Conservation (phyloP, 2,797 vertebrate species). For the Sandelia bainsii region DNA sequence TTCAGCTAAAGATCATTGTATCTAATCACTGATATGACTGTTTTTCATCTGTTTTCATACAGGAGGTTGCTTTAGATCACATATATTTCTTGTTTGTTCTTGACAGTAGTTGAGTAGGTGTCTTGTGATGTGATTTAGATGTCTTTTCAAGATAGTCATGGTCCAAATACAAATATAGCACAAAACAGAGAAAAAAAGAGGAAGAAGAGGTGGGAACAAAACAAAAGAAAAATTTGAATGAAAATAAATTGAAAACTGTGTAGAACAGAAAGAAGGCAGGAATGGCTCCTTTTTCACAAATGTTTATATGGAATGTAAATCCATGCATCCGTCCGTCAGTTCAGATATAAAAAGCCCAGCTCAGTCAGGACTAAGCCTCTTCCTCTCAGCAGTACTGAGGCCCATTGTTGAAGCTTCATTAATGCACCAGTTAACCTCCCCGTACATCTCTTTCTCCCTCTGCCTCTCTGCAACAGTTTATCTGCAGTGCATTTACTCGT, state of each 20-base stretch:
- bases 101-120: not conserved
- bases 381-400: slow-evolving; percentile 52
- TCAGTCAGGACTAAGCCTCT: slow-evolving; percentile 34
- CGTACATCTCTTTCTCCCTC: slow-evolving; percentile 19
- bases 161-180: slow-evolving; percentile 1
- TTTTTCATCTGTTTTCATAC: not conserved
- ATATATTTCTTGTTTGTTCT: slow-evolving; percentile 1
- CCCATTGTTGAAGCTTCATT: slow-evolving; percentile 58
- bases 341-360: slow-evolving; percentile 32
- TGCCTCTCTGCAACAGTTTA: slow-evolving; percentile 36
- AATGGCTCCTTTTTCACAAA: not conserved
- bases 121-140: not conserved
- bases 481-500: slow-evolving; percentile 43
- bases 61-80: not conserved
- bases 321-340: not conserved
- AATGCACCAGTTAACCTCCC: slow-evolving; percentile 55
- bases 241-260: not conserved
- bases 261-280: not conserved
- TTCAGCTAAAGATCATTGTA: not conserved
- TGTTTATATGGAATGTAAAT: not conserved
- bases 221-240: not conserved
- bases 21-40: not conserved
- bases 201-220: too few relatives aligned
- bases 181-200: not conserved
- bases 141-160: not conserved